A percentile compares a stretch with the other conserved stretches of the same genome.
Conservation (phyloP, 2,888 invertebrate genomes). For the Nipponacmea schrenckii region DNA sequence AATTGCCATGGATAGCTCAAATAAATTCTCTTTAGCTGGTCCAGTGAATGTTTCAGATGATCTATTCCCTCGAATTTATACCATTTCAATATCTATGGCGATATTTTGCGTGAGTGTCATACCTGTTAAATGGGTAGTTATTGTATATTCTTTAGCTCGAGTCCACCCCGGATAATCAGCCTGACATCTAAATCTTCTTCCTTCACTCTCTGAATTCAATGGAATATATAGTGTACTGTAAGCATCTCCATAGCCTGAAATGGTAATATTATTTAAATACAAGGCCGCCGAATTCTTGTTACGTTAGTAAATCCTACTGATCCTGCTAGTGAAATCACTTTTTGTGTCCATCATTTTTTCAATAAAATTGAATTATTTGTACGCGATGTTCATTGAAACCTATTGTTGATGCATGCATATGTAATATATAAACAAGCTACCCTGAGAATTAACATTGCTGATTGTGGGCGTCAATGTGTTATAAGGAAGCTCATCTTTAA, state of each 20-base stretch:
- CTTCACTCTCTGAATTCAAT: conserved; percentile 29
- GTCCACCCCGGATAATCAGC: conserved; percentile 41
- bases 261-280: neutral
- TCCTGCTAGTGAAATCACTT: too few species aligned
- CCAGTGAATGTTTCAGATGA: too few species aligned
- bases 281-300: neutral
- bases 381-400: too few species aligned
- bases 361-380: too few species aligned
- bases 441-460: conserved; percentile 32
- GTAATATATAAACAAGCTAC: neutral
- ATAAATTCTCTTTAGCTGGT: too few species aligned
- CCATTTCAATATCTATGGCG: too few species aligned
- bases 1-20: too few species aligned
- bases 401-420: too few species aligned
- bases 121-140: conserved; percentile 4
- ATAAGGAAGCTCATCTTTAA: conserved; percentile 33
- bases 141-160: conserved; percentile 34
- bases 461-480: conserved; percentile 31
- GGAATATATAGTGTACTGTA: conserved; percentile 35
- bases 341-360: too few species aligned
- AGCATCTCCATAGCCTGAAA: conserved; percentile 45
- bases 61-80: too few species aligned
- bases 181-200: conserved; percentile 38
- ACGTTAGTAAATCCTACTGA: too few species aligned
- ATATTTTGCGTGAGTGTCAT: too few species aligned